A percentile compares a stretch with the other conserved stretches of the same genome.
These are phyloP conservation scores for Exocentrus adspersus DNA, from an alignment of 2,888 invertebrate genomes.

Conservation along the genomic window DNA sequence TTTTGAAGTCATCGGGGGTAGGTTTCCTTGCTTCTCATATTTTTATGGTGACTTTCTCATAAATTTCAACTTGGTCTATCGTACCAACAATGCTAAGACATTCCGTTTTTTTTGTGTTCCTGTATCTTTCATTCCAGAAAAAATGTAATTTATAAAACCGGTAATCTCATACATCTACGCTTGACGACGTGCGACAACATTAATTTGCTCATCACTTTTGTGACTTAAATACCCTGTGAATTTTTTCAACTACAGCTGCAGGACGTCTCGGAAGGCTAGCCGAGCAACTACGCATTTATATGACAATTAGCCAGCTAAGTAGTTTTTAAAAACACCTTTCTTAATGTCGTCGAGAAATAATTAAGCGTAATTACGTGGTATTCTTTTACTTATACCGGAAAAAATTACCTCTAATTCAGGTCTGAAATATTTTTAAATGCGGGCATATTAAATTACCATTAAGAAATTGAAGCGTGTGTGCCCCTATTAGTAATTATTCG, in stretches of 20 bases:
- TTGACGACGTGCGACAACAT: not conserved
- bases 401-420: conserved; percentile 42
- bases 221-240: conserved; percentile 1
- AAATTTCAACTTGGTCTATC: too few species aligned
- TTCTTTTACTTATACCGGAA: conserved; percentile 42
- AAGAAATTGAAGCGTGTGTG: conserved; percentile 35
- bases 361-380: conserved; percentile 43
- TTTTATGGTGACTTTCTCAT: too few species aligned
- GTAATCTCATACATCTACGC: not conserved
- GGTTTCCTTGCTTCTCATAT: too few species aligned
- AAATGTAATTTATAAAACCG: not conserved
- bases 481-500: conserved; percentile 24
- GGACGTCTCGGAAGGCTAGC: conserved; percentile 32
- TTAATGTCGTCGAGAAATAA: conserved; percentile 42
- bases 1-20: too few species aligned
- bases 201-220: not conserved
- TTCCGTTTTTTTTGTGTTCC: too few species aligned
- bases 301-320: conserved; percentile 47
- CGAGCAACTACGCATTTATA: conserved; percentile 36
- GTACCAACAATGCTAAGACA: too few species aligned
- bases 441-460: conserved; percentile 47
- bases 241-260: conserved; percentile 10
- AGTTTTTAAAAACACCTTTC: conserved; percentile 51
- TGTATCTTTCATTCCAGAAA: too few species aligned
- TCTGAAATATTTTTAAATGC: conserved; percentile 34